Evolutionary conservation across 2,797 vertebrate species (phyloP).

Genomic region (Sebastes oblongus): DNA sequence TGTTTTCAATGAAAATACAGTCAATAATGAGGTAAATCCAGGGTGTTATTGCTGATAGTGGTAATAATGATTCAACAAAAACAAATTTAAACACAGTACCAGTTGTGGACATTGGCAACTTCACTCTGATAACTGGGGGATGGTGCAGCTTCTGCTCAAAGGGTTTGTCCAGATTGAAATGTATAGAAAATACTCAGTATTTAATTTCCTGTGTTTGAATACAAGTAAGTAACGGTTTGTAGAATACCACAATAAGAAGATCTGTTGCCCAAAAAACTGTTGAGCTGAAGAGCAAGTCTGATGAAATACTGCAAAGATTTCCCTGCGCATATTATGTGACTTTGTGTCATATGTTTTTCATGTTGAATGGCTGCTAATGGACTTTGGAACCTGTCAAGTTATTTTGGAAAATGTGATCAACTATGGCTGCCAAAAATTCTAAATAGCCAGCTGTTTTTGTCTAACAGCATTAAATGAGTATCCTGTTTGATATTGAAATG

Average conservation of each 20-base stretch:
- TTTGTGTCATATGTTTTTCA: neutral
- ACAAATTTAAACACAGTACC: neutral
- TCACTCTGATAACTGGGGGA: neutral
- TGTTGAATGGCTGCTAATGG: neutral
- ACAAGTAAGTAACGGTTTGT: too few relatives aligned
- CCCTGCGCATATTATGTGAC: neutral
- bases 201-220: neutral
- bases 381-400: neutral
- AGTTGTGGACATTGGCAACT: neutral
- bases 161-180: neutral
- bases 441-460: neutral
- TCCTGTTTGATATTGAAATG: neutral
- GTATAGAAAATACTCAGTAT: too few relatives aligned
- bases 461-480: neutral
- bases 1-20: neutral
- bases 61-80: neutral
- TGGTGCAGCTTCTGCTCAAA: neutral
- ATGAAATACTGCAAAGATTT: neutral
- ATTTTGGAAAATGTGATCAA: neutral
- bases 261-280: neutral
- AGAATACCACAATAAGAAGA: too few relatives aligned
- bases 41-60: neutral
- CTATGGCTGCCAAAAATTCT: neutral
- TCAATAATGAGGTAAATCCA: neutral
- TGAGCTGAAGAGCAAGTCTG: neutral